phyloP scores from a whole-genome alignment of 2,113 vertebrate species.

The Seriola quinqueradiata region DNA sequence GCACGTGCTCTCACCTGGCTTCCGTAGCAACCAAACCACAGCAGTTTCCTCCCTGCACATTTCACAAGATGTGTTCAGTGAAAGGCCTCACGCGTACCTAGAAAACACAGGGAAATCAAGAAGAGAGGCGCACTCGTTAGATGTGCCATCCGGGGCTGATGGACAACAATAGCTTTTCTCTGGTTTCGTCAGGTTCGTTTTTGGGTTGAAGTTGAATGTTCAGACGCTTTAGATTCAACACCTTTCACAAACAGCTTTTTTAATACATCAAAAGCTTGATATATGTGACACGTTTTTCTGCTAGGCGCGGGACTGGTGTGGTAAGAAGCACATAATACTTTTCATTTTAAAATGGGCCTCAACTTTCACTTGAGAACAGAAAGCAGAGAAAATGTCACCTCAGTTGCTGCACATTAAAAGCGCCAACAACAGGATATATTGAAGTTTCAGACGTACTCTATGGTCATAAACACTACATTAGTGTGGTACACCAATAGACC shows the following conservation, averaged over 20 bases:
- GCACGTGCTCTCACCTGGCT: constrained; percentile 82
- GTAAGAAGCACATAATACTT: neutral
- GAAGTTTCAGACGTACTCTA: neutral
- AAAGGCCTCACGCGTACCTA: constrained; percentile 62
- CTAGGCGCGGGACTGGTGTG: neutral
- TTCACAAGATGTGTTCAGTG: constrained; percentile 59
- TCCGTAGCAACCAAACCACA: constrained; percentile 81
- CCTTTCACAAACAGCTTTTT: constrained; percentile 29
- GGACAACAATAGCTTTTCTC: constrained; percentile 64
- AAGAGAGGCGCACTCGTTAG: constrained; percentile 1
- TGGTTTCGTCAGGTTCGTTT: constrained; percentile 19
- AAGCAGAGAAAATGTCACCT: constrained; percentile 5
- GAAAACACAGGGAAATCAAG: constrained; percentile 54
- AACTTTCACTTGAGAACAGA: neutral
- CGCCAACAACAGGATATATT: neutral
- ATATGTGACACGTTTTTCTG: constrained; percentile 20
- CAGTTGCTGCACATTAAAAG: neutral
- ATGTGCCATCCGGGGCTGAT: constrained; percentile 31
- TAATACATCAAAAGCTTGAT: constrained; percentile 45
- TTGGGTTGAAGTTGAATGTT: neutral
- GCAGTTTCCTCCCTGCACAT: constrained; percentile 78
- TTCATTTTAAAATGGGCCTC: constrained; percentile 21
- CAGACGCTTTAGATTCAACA: constrained; percentile 15
- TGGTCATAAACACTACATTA: neutral
- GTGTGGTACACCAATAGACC: neutral